A percentile compares a stretch with the other conserved stretches of the same genome.
Conservation (phyloP, 2,888 invertebrate species). For the Bellardia bayeri region DNA sequence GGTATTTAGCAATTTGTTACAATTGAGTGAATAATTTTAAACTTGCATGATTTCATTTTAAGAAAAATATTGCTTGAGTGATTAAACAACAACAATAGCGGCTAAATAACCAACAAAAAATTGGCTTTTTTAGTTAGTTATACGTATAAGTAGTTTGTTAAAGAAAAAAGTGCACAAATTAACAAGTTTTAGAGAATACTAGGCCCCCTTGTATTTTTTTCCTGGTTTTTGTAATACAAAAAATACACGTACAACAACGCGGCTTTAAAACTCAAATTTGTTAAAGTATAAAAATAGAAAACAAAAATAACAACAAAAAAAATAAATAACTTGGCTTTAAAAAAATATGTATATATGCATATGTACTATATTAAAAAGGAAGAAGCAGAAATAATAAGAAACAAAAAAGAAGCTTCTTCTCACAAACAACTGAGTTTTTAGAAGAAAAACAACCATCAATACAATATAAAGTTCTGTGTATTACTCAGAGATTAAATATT, state of each 20-base stretch:
- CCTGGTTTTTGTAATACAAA: constrained; percentile 27
- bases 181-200: constrained; percentile 39
- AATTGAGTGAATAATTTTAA: constrained; percentile 60
- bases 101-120: constrained; percentile 24
- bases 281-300: constrained; percentile 49
- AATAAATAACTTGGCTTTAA: constrained; percentile 56
- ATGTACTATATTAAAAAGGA: neutral
- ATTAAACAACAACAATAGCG: constrained; percentile 55
- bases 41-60: constrained; percentile 63
- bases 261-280: constrained; percentile 48
- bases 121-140: constrained; percentile 36
- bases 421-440: constrained; percentile 31
- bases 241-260: constrained; percentile 48
- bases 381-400: constrained; percentile 21
- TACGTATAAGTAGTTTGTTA: neutral
- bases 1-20: constrained; percentile 57
- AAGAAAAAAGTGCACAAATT: constrained; percentile 65
- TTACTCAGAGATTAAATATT: constrained; percentile 59
- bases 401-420: constrained; percentile 48
- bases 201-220: constrained; percentile 34
- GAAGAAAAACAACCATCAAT: too few species aligned
- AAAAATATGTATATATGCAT: neutral
- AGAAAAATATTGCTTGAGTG: constrained; percentile 54
- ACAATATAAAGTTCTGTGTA: constrained; percentile 53
- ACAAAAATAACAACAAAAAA: constrained; percentile 26